Percentiles rank a stretch among this genome's conserved stretches.
These are phyloP conservation scores for Actenoides lindsayi DNA, from an alignment of 2,113 vertebrate species.

Conservation along the genomic window DNA sequence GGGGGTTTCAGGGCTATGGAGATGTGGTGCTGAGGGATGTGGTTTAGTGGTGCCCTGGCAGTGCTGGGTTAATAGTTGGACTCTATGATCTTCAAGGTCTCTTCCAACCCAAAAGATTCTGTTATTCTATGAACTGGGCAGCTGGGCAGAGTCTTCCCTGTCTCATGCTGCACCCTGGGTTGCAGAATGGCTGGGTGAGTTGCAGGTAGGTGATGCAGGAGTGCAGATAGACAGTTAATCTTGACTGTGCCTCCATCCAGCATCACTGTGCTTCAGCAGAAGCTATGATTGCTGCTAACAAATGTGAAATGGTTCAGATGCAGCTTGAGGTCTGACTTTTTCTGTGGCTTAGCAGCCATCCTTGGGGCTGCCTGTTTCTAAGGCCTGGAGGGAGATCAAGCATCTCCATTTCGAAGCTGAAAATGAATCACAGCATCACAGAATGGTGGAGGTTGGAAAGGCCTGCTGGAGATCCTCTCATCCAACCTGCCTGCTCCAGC, in stretches of 20 bases:
- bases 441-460: neutral
- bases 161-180: neutral
- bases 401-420: neutral
- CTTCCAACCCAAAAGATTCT: neutral
- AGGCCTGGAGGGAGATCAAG: neutral
- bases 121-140: neutral
- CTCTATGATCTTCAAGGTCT: neutral
- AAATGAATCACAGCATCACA: neutral
- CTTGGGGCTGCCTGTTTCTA: neutral
- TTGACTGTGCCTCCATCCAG: neutral
- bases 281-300: neutral
- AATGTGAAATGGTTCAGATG: rapidly evolving
- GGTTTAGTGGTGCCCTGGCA: neutral
- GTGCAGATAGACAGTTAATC: neutral
- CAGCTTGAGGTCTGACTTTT: neutral
- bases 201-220: neutral
- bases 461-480: neutral
- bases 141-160: neutral
- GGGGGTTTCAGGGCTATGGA: neutral
- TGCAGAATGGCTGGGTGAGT: neutral
- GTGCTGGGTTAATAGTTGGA: neutral
- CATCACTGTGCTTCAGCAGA: rapidly evolving
- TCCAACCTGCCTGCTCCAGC: neutral
- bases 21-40: neutral
- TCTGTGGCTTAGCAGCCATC: neutral